Evolutionary conservation across 2,888 invertebrate genomes (phyloP).

Genomic region (Oscheius onirici): DNA sequence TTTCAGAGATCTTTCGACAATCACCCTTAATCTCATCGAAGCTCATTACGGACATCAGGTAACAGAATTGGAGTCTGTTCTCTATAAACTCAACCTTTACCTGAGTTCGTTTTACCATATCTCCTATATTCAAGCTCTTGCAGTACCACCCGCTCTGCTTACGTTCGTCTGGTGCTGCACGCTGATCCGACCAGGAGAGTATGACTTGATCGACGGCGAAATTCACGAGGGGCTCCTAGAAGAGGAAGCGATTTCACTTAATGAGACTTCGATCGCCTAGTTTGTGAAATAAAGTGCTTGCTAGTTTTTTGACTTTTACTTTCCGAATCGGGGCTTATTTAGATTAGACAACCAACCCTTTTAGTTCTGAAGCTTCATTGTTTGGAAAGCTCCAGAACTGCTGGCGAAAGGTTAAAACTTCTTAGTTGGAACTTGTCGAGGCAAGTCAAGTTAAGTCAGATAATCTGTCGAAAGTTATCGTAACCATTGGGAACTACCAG

Average conservation of each 20-base stretch:
- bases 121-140: neutral
- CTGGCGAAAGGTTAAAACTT: no score
- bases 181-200: constrained; percentile 6
- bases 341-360: no score
- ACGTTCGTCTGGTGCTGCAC: constrained; percentile 5
- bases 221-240: neutral
- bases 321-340: no score
- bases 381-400: no score
- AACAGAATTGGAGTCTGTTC: neutral
- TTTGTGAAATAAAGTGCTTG: no score
- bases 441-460: no score
- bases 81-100: constrained; percentile 13
- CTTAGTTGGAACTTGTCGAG: no score
- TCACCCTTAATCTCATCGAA: neutral
- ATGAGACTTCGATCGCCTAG: no score
- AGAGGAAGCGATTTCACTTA: neutral
- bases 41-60: neutral
- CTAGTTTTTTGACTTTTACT: no score
- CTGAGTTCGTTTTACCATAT: neutral
- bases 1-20: neutral
- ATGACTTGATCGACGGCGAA: neutral
- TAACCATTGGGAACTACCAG: no score
- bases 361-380: no score
- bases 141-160: neutral
- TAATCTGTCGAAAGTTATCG: no score